Conservation (phyloP, 2,888 invertebrate genomes). For the Morinoia aosen region DNA sequence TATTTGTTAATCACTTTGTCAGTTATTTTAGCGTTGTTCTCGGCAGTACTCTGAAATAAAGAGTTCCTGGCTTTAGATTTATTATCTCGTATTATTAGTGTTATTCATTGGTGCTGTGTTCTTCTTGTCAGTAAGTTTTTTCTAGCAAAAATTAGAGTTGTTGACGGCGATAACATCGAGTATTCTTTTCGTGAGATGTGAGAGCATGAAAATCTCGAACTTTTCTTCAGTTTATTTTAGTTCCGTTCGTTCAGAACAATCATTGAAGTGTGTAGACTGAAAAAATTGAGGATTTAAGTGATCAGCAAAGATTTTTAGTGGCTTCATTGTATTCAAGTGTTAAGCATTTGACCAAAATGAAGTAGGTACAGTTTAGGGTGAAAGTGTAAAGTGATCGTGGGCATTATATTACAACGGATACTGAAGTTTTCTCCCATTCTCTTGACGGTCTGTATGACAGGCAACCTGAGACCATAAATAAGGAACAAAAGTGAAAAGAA, state of each 20-base stretch:
- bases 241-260: background rate
- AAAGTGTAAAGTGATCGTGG: background rate
- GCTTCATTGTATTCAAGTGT: background rate
- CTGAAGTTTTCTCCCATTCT: background rate
- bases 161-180: background rate
- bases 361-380: background rate
- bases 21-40: background rate
- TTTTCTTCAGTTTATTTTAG: background rate
- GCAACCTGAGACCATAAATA: background rate
- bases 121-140: background rate
- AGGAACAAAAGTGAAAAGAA: background rate
- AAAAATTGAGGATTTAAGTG: background rate
- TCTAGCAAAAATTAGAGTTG: background rate
- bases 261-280: background rate
- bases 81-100: background rate
- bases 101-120: constrained; percentile 35
- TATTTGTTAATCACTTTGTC: background rate
- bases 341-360: background rate
- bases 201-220: background rate
- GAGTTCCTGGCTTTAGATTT: background rate
- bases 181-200: background rate
- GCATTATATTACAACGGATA: background rate
- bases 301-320: background rate
- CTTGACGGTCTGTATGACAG: background rate
- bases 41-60: background rate